These are phyloP conservation scores for Cetoscarus ocellatus DNA, from an alignment of 2,797 vertebrate species.

Conservation along the genomic window DNA sequence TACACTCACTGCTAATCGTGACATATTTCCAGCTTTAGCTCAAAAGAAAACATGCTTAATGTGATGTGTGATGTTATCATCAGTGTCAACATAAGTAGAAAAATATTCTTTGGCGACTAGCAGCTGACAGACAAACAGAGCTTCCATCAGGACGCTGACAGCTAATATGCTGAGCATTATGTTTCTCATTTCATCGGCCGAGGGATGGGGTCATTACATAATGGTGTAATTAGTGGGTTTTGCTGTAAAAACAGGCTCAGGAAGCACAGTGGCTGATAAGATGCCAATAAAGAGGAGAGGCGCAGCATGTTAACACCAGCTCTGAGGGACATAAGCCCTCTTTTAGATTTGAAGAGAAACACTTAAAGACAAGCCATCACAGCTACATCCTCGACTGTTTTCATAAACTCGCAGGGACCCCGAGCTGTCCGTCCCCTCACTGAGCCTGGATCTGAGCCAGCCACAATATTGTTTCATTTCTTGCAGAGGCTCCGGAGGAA, in stretches of 20 bases:
- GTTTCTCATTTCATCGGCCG: slow-evolving; percentile 49
- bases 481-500: slow-evolving; percentile 46
- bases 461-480: slow-evolving; percentile 71
- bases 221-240: slow-evolving; percentile 66
- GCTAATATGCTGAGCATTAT: slow-evolving; percentile 31
- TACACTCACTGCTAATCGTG: slow-evolving; percentile 30
- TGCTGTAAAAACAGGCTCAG: slow-evolving; percentile 65
- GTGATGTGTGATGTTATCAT: slow-evolving; percentile 46
- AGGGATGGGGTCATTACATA: slow-evolving; percentile 56
- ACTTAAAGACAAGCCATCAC: slow-evolving; percentile 50
- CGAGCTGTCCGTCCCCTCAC: slow-evolving; percentile 38
- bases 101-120: slow-evolving; percentile 20
- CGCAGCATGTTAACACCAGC: slow-evolving; percentile 51
- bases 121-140: slow-evolving; percentile 35
- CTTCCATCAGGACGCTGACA: slow-evolving; percentile 30
- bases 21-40: slow-evolving; percentile 35
- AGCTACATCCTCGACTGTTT: slow-evolving; percentile 68
- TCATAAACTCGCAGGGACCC: slow-evolving; percentile 71
- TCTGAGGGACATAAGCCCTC: slow-evolving; percentile 41
- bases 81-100: slow-evolving; percentile 21
- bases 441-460: slow-evolving; percentile 65
- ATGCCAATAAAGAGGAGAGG: slow-evolving; percentile 49
- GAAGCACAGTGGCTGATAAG: slow-evolving; percentile 49
- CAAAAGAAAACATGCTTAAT: slow-evolving; percentile 46
- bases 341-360: slow-evolving; percentile 44